These are phyloP conservation scores for Chaetorhynchus papuensis DNA, from an alignment of 2,113 vertebrate species.

Conservation along the genomic window DNA sequence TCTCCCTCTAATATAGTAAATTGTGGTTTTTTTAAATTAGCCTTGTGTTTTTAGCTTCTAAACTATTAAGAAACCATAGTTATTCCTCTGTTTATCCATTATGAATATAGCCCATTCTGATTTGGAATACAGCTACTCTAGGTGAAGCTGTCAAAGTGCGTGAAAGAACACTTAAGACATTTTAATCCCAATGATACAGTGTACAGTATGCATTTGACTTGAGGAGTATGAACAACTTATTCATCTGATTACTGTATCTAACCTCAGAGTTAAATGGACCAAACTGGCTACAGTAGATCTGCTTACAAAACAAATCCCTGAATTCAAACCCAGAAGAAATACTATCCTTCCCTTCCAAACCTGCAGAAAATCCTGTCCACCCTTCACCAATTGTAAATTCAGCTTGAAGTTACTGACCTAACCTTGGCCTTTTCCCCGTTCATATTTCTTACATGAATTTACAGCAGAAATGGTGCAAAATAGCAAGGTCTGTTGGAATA, in stretches of 20 bases:
- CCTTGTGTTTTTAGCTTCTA: not conserved
- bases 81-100: not conserved
- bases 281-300: not conserved
- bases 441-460: not conserved
- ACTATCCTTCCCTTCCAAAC: not conserved
- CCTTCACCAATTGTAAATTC: not conserved
- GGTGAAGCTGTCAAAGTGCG: not conserved
- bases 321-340: not conserved
- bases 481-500: conserved; percentile 49
- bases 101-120: not conserved
- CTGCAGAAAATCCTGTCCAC: not conserved
- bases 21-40: not conserved
- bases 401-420: not conserved
- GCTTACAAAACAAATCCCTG: not conserved
- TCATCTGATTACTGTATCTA: not conserved
- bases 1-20: not conserved
- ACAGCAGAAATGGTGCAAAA: conserved; percentile 36
- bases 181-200: not conserved
- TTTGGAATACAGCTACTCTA: not conserved
- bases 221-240: not conserved
- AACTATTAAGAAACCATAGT: not conserved
- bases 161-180: not conserved
- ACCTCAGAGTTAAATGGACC: not conserved
- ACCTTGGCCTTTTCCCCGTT: not conserved
- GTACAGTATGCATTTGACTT: not conserved